Base-by-base conservation (phyloP, 2,113 vertebrate species). In the Proterorhinus semilunaris region DNA sequence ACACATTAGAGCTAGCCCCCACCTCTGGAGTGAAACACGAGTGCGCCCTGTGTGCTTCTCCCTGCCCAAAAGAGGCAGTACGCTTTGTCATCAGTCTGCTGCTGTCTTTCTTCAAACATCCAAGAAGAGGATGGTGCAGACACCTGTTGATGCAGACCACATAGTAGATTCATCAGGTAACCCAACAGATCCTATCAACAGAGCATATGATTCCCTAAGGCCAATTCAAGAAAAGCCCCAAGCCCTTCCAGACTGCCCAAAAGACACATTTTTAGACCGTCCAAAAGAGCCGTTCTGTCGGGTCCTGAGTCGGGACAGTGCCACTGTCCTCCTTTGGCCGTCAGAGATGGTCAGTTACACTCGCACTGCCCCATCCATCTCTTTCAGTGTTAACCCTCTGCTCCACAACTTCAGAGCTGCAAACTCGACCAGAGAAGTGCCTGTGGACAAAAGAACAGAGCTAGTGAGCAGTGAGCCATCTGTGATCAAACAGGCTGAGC, bases 341-440 rank as follows among this genome's bases (percentile, higher is more conserved):
- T 83, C 88, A 0, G 90, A 91, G 72, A 91, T 91, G 90, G 59
- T 91, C 52, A 81, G 79, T 65, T 83, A 86, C 82, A 91, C 90
- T 77, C 73, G 71, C 44, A 84, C 72, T 0, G 75, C 58, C 0
- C 90, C 87, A n/a, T 72, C 86, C 72, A 63, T 91, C 59, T 90
- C 90, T 46, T 88, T 80, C 79, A 83, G 88, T 6, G 71, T 91
- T 64, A 91, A 91, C 73, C 90, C 90, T 51, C 77, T 91, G 9
- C 83, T 88, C 45, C 86, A 91, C 8, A 84, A 91, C 82, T 91
- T 91, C 84, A 88, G 83, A 80, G 84, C 87, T 0, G 80, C 87
- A 16, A 82, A 76, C 84, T 74, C 67, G 82, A 63, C 71, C 70
- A 74, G 47, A 58, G 80, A 81, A 52, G 75, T 48, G 21, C 66